These are phyloP conservation scores for Melinaea menophilus DNA, from an alignment of 2,888 invertebrate genomes.

Conservation along the genomic window DNA sequence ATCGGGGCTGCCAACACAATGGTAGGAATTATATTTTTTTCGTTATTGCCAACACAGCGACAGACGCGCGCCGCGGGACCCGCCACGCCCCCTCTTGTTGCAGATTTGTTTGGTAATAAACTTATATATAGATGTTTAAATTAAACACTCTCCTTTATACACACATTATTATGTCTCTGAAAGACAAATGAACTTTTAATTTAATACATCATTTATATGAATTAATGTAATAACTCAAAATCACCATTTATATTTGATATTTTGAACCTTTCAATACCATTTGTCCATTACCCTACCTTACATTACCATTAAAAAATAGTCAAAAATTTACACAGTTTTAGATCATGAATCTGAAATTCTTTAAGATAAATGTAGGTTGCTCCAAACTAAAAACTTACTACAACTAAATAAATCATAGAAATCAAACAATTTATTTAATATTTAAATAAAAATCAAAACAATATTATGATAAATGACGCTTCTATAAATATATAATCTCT, in stretches of 20 bases:
- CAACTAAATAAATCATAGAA: neutral
- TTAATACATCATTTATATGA: too few species aligned
- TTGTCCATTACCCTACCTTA: too few species aligned
- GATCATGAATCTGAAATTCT: too few species aligned
- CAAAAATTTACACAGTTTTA: too few species aligned
- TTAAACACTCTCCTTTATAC: slow-evolving; percentile 2
- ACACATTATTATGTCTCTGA: slow-evolving; percentile 31
- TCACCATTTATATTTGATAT: too few species aligned
- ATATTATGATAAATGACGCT: neutral
- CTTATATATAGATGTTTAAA: slow-evolving; percentile 54
- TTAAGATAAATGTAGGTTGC: neutral
- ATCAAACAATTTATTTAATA: neutral
- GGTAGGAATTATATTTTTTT: slow-evolving; percentile 67
- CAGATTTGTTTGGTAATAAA: slow-evolving; percentile 70
- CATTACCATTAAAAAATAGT: too few species aligned
- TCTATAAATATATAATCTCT: slow-evolving; percentile 32
- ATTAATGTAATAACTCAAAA: too few species aligned
- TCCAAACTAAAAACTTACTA: neutral
- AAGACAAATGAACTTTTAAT: slow-evolving; percentile 11
- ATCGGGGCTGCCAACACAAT: slow-evolving; percentile 73
- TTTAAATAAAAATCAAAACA: neutral
- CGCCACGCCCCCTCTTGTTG: slow-evolving; percentile 69
- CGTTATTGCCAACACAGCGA: slow-evolving; percentile 71
- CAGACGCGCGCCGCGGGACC: slow-evolving; percentile 72
- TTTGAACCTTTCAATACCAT: too few species aligned